Percentiles rank a stretch among this genome's conserved stretches.
Evolutionary conservation across 2,113 vertebrate species (phyloP).

Genomic region (Cyanoramphus novaezelandiae): DNA sequence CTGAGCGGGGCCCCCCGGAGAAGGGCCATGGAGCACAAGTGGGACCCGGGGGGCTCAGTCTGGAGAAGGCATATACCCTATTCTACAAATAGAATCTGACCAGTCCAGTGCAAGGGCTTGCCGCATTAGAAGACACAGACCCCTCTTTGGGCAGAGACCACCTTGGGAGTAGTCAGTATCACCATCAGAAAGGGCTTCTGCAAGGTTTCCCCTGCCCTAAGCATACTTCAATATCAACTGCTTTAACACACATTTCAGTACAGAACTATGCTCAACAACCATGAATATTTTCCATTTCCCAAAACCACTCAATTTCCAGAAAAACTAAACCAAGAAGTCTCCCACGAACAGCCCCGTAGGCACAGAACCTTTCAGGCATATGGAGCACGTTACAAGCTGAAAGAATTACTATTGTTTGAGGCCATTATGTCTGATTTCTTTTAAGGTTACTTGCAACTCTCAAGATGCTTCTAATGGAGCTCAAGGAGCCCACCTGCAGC

Average conservation of each 20-base stretch:
- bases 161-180: background rate
- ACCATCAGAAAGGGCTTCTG: background rate
- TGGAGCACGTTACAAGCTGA: background rate
- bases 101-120: too few species aligned
- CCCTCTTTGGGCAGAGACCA: background rate
- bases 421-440: background rate
- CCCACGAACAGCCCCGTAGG: background rate
- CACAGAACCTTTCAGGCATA: background rate
- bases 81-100: too few species aligned
- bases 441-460: constrained; percentile 3
- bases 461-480: constrained; percentile 6
- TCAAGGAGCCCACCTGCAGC: constrained; percentile 21
- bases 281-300: background rate
- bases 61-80: too few species aligned
- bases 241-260: background rate
- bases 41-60: too few species aligned
- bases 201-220: background rate
- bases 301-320: background rate
- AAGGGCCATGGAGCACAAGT: too few species aligned
- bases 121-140: background rate
- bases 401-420: constrained; percentile 10
- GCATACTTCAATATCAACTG: accelerated
- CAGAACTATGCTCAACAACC: background rate
- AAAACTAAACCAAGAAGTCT: background rate
- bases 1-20: too few species aligned